A percentile compares a stretch with the other conserved stretches of the same genome.
phyloP scores from a whole-genome alignment of 1,140 invertebrate genomes.

The Daktulosphaira vitifoliae region DNA sequence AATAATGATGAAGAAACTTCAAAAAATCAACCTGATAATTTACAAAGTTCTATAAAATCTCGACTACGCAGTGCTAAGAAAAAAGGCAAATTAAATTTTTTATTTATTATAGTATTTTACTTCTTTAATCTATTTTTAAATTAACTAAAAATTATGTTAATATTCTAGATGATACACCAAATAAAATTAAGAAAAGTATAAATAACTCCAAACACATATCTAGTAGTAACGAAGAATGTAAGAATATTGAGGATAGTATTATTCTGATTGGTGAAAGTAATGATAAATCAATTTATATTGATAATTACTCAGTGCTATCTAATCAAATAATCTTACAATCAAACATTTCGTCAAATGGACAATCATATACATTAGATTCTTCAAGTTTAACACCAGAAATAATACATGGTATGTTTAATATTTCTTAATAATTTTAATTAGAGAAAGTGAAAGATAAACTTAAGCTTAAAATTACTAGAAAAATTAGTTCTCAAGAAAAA shows the following conservation, averaged over 20 bases:
- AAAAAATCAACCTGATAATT: not conserved
- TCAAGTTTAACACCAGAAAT: not conserved
- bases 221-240: not conserved
- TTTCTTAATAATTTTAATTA: no score
- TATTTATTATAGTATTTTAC: not conserved
- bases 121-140: not conserved
- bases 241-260: slow-evolving; percentile 9
- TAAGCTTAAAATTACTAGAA: no score
- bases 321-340: slow-evolving; percentile 9
- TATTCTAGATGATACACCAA: not conserved
- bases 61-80: slow-evolving; percentile 13
- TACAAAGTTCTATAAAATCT: slow-evolving; percentile 5
- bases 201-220: not conserved
- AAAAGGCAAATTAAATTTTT: not conserved
- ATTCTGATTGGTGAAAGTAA: not conserved
- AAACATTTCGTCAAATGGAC: not conserved
- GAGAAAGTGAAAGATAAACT: no score
- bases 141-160: not conserved
- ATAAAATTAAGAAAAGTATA: slow-evolving; percentile 9
- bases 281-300: not conserved
- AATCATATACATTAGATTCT: not conserved
- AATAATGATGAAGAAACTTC: not conserved
- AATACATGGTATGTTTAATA: not conserved
- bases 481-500: no score
- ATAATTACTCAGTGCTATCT: not conserved